A percentile compares a stretch with the other conserved stretches of the same genome.
These are phyloP conservation scores for Synanthedon myopaeformis DNA, from an alignment of 2,888 invertebrate species.

Conservation along the genomic window DNA sequence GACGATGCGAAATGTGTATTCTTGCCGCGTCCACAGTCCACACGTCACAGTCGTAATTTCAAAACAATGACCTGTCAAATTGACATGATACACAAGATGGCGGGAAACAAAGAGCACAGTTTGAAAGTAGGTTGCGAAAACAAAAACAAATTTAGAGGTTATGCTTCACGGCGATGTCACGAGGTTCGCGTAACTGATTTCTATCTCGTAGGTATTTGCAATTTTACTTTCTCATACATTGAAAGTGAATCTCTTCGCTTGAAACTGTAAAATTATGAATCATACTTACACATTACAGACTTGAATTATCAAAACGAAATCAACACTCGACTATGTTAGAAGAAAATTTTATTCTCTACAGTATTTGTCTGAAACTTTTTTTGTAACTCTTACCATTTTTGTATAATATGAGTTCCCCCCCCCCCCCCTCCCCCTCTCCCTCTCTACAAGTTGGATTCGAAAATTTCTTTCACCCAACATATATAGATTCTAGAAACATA, in stretches of 20 bases:
- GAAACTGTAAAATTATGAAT: background rate
- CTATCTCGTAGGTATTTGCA: constrained; percentile 6
- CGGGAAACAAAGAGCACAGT: constrained; percentile 35
- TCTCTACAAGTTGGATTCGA: too few species aligned
- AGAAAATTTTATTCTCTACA: too few species aligned
- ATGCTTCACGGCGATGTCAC: constrained; percentile 9
- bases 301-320: too few species aligned
- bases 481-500: too few species aligned
- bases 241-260: background rate
- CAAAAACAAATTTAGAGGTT: constrained; percentile 30
- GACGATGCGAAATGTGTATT: background rate
- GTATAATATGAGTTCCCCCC: too few species aligned
- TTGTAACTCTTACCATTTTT: too few species aligned
- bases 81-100: constrained; percentile 28
- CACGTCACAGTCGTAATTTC: background rate
- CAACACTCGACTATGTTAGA: too few species aligned
- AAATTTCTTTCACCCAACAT: too few species aligned
- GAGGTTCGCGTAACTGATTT: constrained; percentile 13
- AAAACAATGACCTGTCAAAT: constrained; percentile 29
- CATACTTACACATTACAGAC: too few species aligned
- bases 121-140: constrained; percentile 38
- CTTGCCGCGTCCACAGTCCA: background rate
- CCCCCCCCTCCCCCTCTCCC: too few species aligned
- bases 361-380: too few species aligned
- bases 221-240: constrained; percentile 9